Base-by-base conservation (phyloP, 2,113 vertebrate species). In the Antennarius striatus region DNA sequence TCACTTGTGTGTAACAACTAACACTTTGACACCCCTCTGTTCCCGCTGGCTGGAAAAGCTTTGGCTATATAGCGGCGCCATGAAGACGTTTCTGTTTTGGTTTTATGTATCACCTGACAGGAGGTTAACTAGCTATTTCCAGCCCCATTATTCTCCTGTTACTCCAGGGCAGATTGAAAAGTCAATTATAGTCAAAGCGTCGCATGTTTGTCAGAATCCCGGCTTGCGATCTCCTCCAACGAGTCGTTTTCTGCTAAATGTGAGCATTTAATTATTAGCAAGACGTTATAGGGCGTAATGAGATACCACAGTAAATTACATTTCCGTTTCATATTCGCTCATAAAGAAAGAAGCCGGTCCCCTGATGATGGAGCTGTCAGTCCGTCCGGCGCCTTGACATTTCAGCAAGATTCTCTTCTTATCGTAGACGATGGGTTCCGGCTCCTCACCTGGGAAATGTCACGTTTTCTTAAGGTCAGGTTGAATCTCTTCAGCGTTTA, bases 81-180 rank as follows among this genome's bases (percentile, higher is more conserved):
- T 10, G 32, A 46, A 55, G 54, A 70, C 76, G 61, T 73, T 56
- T 36, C 81, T 79, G 77, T 83, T 86, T 87, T 84, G 46, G 52
- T 86, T 86, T 88, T 69, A 78, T 84, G 84, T 75, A 73, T 85
- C 70, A 89, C 75, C 80, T 89, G 87, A 87, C 87, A 85, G 73
- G 40, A 86, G 87, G 85, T 89, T 89, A 89, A 91, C 81, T 85
- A 89, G 75, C 77, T 86, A 68, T 87, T 89, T 88, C 76, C 83
- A 86, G 78, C 73, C 72, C 82, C 69, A 87, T 90, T 86, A 87
- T 88, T 88, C 80, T 85, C 48, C 60, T 56, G 71, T 82, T 82
- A 84, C 86, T 89, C 71, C 63, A 40, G 78, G 85, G 82, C 85
- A 83, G 59, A 88, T 78, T 59, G 70, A 83, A 77, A 87, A 89